Evolutionary conservation across 2,797 vertebrate genomes (phyloP).

Genomic region (Pelodytes ibericus): DNA sequence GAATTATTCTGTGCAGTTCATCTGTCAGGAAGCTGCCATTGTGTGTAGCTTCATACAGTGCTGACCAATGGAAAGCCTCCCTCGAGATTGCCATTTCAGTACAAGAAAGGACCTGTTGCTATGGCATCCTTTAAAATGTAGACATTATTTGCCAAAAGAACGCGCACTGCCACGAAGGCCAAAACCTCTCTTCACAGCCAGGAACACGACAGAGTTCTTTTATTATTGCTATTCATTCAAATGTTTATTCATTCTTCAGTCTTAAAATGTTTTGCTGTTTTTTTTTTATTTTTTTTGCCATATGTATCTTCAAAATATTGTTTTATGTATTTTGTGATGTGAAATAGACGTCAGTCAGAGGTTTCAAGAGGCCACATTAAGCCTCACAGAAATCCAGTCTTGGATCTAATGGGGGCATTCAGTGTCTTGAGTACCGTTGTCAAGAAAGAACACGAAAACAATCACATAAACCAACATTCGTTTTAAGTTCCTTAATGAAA

Average conservation of each 20-base stretch:
- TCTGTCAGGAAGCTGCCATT: constrained; percentile 47
- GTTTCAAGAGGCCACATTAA: not conserved
- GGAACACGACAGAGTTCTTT: constrained; percentile 4
- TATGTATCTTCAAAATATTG: not conserved
- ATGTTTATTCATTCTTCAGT: constrained; percentile 6
- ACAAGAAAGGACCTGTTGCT: not conserved
- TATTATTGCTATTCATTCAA: not conserved
- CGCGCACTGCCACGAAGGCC: constrained; percentile 4
- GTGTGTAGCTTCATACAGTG: constrained; percentile 36
- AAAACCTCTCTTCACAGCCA: constrained; percentile 5
- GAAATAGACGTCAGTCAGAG: not conserved
- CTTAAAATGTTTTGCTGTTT: too few relatives aligned
- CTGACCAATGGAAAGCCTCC: constrained; percentile 39
- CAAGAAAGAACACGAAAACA: too few relatives aligned
- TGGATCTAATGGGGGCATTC: not conserved
- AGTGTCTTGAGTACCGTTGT: too few relatives aligned
- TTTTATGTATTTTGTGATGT: not conserved
- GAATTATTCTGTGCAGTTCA: constrained; percentile 50
- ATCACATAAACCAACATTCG: too few relatives aligned
- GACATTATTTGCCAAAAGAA: not conserved
- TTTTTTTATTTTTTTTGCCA: not conserved
- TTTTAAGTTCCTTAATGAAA: too few relatives aligned
- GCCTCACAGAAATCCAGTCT: not conserved
- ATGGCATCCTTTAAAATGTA: constrained; percentile 5
- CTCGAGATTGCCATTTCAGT: constrained; percentile 25